A percentile compares a stretch with the other conserved stretches of the same genome.
These are phyloP conservation scores for Passer domesticus DNA, from an alignment of 2,113 vertebrate species.

Conservation along the genomic window DNA sequence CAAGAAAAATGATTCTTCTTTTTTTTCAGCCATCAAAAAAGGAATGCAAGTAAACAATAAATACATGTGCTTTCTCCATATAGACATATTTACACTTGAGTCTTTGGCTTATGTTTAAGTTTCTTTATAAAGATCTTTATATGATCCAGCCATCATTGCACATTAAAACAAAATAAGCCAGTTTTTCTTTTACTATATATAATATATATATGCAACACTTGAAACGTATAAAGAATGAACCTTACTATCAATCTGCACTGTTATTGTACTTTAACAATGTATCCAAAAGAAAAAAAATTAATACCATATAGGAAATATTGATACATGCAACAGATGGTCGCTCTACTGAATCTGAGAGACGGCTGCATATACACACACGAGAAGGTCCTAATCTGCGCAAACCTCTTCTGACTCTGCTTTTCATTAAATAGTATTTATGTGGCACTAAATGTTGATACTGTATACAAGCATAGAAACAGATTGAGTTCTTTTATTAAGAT, in stretches of 20 bases:
- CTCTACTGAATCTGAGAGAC: constrained; percentile 67
- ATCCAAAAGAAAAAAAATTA: constrained; percentile 57
- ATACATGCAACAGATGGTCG: constrained; percentile 81
- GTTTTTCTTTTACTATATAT: constrained; percentile 73
- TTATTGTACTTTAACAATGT: constrained; percentile 70
- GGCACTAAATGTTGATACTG: constrained; percentile 76
- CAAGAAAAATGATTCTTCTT: constrained; percentile 78
- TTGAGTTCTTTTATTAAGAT: constrained; percentile 79
- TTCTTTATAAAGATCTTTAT: constrained; percentile 85
- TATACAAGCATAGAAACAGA: constrained; percentile 79
- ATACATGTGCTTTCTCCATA: constrained; percentile 99
- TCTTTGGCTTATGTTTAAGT: constrained; percentile 99
- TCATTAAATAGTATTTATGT: constrained; percentile 74
- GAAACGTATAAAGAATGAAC: constrained; percentile 75
- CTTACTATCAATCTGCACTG: constrained; percentile 74
- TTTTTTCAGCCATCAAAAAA: constrained; percentile 86
- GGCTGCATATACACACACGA: constrained; percentile 73
- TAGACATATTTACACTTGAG: constrained; percentile 99
- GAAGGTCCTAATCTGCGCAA: constrained; percentile 53
- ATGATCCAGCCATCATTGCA: constrained; percentile 90
- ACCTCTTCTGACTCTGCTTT: constrained; percentile 58
- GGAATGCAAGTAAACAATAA: constrained; percentile 98
- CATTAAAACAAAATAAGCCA: constrained; percentile 87
- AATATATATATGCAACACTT: constrained; percentile 77
- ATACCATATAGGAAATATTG: constrained; percentile 71